Base-by-base conservation (phyloP, 2,797 vertebrate species). In the Cephalopachus bancanus region DNA sequence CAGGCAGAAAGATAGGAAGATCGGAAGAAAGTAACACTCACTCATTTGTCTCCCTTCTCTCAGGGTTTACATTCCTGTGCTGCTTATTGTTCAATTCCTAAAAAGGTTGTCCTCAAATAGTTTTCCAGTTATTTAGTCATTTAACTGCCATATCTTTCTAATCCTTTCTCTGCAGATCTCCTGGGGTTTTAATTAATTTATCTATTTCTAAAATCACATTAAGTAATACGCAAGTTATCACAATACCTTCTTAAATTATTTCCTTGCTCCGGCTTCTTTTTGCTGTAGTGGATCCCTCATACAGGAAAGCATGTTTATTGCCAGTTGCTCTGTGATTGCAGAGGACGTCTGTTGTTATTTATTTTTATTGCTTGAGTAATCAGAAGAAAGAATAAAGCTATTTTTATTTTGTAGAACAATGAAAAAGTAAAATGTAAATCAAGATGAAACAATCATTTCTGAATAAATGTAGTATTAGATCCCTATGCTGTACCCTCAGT, bases 171-270 rank as follows among this genome's bases (percentile, higher is more conserved):
- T 69, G 3, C 10, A 96, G 93, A 91, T 76, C 30, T 89, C 10
- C 16, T 83, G 93, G 62, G 19, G 1, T 92, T 86, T 91, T 89
- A 94, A 83, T 1, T 62, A 84, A 37, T 57, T 16, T 80, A 85
- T 94, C 94, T 75, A 67, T 84, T 92, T 87, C 69, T 91, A 93
- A 91, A 94, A 94, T 86, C 49, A 92, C n/a, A 86, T 65, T 49
- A 89, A 79, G 33, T 72, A 90, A 80, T 93, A 92, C 80, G n/a
- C 87, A 74, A 20, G 37, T 86, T 84, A 81, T 86, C 65, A 78
- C 49, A 93, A 37, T 83, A 86, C 57, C 33, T 93, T 91, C 78
- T 94, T 89, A 90, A 92, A 95, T 53, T 49, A 30, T 10, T 93
- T 91, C 11, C 33, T 37, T 84, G 17, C 12, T 7, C 49, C n/a